These are phyloP conservation scores for Drosophila histrio DNA, from an alignment of 2,888 invertebrate species.

Conservation along the genomic window DNA sequence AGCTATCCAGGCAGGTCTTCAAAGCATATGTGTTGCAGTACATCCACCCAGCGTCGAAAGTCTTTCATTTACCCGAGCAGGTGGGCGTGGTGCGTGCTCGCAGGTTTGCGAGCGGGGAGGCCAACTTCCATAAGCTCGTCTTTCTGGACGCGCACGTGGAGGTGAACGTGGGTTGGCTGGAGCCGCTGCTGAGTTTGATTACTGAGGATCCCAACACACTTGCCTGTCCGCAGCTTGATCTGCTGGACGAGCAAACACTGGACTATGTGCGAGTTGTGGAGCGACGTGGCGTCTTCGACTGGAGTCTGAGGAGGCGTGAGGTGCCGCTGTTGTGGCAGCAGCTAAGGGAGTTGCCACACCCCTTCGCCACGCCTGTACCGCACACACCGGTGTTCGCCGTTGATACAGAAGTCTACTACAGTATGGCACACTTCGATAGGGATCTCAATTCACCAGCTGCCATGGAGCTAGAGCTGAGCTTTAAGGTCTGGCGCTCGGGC, in stretches of 20 bases:
- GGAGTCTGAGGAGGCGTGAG: constrained; percentile 85
- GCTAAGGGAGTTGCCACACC: constrained; percentile 41
- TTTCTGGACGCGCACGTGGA: constrained; percentile 96
- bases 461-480: constrained; percentile 97
- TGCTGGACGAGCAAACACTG: constrained; percentile 90
- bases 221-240: constrained; percentile 97
- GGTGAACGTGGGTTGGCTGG: constrained; percentile 94
- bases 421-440: constrained; percentile 95
- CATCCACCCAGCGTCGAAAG: neutral
- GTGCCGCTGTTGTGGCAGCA: constrained; percentile 81
- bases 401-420: constrained; percentile 90
- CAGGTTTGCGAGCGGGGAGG: constrained; percentile 79
- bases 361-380: constrained; percentile 93
- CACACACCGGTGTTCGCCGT: constrained; percentile 98
- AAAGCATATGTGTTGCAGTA: constrained; percentile 5
- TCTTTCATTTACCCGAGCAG: constrained; percentile 87
- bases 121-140: constrained; percentile 90
- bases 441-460: constrained; percentile 98
- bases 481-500: constrained; percentile 97
- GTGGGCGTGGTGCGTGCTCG: constrained; percentile 66
- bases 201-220: constrained; percentile 90
- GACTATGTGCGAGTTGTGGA: constrained; percentile 95
- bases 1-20: constrained; percentile 2
- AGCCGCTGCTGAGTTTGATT: constrained; percentile 94
- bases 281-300: constrained; percentile 80